phyloP scores from a whole-genome alignment of 2,113 vertebrate species.

The Bostrychus sinensis region DNA sequence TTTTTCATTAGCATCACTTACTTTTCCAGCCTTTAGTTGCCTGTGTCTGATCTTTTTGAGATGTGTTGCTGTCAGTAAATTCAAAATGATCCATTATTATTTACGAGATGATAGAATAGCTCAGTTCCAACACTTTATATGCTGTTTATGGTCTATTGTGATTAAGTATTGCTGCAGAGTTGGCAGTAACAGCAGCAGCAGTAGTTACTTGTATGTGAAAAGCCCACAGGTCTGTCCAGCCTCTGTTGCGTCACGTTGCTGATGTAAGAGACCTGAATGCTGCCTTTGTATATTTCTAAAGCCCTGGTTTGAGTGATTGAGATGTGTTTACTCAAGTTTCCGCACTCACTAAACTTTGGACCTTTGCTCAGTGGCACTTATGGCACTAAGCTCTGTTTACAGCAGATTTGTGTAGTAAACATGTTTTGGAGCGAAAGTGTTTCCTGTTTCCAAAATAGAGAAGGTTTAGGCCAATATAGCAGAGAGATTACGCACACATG shows the following conservation, averaged over 20 bases:
- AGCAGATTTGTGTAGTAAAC: not conserved
- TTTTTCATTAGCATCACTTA: too few species aligned
- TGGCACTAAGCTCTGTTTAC: conserved; percentile 19
- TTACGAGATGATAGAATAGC: too few species aligned
- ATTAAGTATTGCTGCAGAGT: too few species aligned
- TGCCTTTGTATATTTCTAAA: conserved; percentile 42
- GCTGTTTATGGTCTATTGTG: too few species aligned
- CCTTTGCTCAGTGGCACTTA: conserved; percentile 18
- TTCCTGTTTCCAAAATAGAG: conserved; percentile 6
- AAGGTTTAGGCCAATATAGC: not conserved
- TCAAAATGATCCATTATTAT: too few species aligned
- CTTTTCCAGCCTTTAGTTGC: too few species aligned
- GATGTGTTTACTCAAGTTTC: conserved; percentile 51
- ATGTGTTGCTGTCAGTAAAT: too few species aligned
- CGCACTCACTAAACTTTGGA: conserved; percentile 27
- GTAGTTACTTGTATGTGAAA: conserved; percentile 14
- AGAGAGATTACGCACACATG: not conserved
- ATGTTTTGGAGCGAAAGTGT: conserved; percentile 14
- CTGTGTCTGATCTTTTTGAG: too few species aligned
- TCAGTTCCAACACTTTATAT: too few species aligned
- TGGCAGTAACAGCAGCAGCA: not conserved
- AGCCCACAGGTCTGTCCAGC: conserved; percentile 15
- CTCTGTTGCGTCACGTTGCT: conserved; percentile 41
- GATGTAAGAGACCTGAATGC: conserved; percentile 70
- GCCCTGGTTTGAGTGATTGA: conserved; percentile 28